Evolutionary conservation across 1,140 invertebrate genomes (phyloP).

Genomic region (Acyrthosiphon pisum): DNA sequence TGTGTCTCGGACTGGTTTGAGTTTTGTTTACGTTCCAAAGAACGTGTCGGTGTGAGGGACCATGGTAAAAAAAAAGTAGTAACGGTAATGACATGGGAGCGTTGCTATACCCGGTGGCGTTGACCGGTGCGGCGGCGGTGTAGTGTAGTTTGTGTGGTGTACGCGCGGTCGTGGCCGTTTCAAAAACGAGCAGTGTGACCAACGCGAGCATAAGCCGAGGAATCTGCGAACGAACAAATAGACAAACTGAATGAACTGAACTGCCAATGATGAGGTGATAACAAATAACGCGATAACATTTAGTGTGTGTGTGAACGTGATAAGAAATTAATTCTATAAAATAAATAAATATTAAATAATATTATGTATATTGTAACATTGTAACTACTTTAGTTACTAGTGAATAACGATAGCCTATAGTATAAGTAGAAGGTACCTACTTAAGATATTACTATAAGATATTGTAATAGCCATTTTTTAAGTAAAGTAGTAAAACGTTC

Average conservation of each 20-base stretch:
- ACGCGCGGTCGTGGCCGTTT: background rate
- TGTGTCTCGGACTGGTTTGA: slow-evolving; percentile 49
- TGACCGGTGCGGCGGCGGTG: slow-evolving; percentile 5
- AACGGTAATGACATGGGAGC: slow-evolving; percentile 49
- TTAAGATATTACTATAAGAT: too few relatives aligned
- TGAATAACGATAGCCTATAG: background rate
- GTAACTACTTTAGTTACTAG: background rate
- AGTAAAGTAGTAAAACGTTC: background rate
- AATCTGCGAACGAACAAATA: background rate
- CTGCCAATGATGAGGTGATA: background rate
- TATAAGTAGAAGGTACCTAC: too few relatives aligned
- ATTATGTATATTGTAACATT: background rate
- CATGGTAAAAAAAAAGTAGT: slow-evolving; percentile 45
- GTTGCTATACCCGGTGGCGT: slow-evolving; percentile 48
- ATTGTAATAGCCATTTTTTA: background rate
- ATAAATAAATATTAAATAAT: background rate
- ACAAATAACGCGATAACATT: background rate
- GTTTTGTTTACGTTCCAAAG: slow-evolving; percentile 53
- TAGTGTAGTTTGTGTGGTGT: background rate
- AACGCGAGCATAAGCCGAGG: background rate
- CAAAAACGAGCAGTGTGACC: background rate
- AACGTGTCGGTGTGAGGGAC: slow-evolving; percentile 33
- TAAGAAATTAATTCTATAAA: background rate
- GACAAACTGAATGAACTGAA: background rate
- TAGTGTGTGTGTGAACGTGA: background rate